These are phyloP conservation scores for Hypena proboscidalis DNA, from an alignment of 2,888 invertebrate species.

Conservation along the genomic window DNA sequence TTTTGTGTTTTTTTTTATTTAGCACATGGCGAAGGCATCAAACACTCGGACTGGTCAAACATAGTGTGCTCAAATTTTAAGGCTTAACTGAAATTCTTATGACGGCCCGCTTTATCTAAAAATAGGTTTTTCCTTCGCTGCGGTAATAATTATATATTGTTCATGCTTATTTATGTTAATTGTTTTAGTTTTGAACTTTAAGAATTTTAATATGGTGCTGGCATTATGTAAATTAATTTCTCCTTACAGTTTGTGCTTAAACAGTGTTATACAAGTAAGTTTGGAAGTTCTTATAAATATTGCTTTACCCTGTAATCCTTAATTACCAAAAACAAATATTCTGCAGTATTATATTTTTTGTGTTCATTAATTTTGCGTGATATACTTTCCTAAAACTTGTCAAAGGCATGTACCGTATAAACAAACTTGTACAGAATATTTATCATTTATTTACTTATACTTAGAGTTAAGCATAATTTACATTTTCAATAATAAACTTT, in stretches of 20 bases:
- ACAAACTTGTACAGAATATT: slow-evolving; percentile 13
- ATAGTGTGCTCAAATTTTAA: slow-evolving; percentile 47
- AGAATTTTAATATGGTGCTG: too few relatives aligned
- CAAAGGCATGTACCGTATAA: slow-evolving; percentile 8
- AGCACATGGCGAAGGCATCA: slow-evolving; percentile 39
- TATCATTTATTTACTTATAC: slow-evolving; percentile 16
- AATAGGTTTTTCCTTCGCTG: slow-evolving; percentile 4
- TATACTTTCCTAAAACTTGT: not conserved
- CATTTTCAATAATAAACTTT: slow-evolving; percentile 42
- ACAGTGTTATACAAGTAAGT: too few relatives aligned
- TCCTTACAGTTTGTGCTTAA: too few relatives aligned
- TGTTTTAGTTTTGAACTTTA: too few relatives aligned
- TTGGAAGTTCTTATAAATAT: not conserved
- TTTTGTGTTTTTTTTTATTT: slow-evolving; percentile 48
- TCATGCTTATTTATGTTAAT: too few relatives aligned
- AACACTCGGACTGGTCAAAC: slow-evolving; percentile 39
- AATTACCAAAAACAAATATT: slow-evolving; percentile 4
- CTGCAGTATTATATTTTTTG: not conserved
- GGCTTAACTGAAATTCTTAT: slow-evolving; percentile 19
- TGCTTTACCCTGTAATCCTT: not conserved
- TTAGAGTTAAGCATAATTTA: slow-evolving; percentile 32
- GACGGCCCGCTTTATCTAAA: slow-evolving; percentile 1
- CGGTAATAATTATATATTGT: too few relatives aligned
- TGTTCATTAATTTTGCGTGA: not conserved
- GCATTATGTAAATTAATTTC: too few relatives aligned